A percentile compares a stretch with the other conserved stretches of the same genome.
Evolutionary conservation across 2,797 vertebrate species (phyloP).

Genomic region (Sternotherus odoratus): DNA sequence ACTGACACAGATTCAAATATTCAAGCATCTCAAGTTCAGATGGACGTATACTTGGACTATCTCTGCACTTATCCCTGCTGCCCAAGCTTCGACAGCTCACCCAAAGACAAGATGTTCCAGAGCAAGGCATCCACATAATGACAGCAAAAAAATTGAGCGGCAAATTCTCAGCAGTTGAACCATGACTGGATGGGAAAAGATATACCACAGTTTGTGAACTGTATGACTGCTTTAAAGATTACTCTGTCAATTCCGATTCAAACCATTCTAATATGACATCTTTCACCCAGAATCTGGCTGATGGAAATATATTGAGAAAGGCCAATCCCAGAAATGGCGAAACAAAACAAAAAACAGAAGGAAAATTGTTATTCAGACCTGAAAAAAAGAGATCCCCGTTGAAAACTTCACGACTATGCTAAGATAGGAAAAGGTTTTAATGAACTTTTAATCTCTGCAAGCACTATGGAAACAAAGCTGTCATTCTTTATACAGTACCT

Average conservation of each 20-base stretch:
- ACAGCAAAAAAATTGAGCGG: background rate
- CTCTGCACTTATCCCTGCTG: background rate
- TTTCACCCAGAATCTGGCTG: background rate
- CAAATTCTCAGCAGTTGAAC: background rate
- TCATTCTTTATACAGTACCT: slow-evolving; percentile 42
- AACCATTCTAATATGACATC: background rate
- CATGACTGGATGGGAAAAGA: background rate
- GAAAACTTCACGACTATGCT: background rate
- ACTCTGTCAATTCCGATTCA: background rate
- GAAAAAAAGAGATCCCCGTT: background rate
- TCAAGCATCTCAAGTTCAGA: background rate
- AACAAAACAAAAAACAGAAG: background rate
- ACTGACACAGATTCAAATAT: background rate
- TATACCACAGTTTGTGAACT: background rate
- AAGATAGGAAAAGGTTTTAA: slow-evolving; percentile 35
- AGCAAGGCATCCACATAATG: background rate
- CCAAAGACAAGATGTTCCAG: background rate
- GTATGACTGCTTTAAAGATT: background rate
- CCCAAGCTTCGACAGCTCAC: background rate
- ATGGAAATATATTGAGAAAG: background rate
- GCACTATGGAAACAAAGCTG: slow-evolving; percentile 49
- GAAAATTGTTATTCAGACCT: background rate
- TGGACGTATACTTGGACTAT: background rate
- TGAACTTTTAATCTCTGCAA: slow-evolving; percentile 48
- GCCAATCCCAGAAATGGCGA: background rate